phyloP scores from a whole-genome alignment of 2,888 invertebrate species.

The Nysson spinosus region DNA sequence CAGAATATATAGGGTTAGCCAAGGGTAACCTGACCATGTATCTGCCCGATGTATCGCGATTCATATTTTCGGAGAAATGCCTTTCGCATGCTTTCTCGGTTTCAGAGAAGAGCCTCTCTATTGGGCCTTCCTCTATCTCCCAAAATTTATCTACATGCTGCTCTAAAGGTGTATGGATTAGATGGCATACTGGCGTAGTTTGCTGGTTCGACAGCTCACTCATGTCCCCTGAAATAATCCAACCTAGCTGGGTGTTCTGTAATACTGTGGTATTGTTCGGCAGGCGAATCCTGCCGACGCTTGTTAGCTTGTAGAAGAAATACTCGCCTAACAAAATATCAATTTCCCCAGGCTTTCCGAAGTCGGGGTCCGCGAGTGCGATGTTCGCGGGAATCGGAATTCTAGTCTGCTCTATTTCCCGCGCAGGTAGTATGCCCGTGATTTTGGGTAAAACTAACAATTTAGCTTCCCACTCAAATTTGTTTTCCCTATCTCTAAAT shows the following conservation, averaged over 20 bases:
- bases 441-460: conserved; percentile 2
- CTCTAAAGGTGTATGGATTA: no score
- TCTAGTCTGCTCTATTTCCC: background rate
- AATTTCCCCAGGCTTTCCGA: conserved; percentile 1
- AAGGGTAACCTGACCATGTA: no score
- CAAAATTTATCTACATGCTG: no score
- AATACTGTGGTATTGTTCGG: background rate
- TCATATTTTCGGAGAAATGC: no score
- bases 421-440: background rate
- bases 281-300: background rate
- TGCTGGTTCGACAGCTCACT: no score
- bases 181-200: no score
- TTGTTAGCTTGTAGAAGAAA: background rate
- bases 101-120: no score
- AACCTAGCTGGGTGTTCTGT: background rate
- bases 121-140: no score
- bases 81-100: no score
- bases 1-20: no score
- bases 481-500: background rate
- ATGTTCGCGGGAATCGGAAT: background rate
- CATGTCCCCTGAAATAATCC: background rate
- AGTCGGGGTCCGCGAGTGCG: conserved; percentile 4
- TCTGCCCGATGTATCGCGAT: no score
- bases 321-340: conserved; percentile 4
- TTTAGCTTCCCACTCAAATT: background rate